phyloP scores from a whole-genome alignment of 2,113 vertebrate species.

The Emberiza fucata region DNA sequence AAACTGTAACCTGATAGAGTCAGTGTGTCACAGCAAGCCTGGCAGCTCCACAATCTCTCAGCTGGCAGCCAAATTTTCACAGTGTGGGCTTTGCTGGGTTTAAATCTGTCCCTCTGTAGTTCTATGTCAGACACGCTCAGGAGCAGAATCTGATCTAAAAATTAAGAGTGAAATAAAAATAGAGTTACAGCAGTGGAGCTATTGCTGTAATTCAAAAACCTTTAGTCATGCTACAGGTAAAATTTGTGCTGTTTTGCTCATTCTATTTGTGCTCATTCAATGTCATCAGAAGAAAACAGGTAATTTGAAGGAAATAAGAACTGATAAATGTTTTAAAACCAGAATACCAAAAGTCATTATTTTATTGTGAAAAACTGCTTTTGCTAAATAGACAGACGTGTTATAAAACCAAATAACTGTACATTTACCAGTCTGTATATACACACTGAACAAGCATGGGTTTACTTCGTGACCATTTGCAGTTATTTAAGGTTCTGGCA shows the following conservation, averaged over 20 bases:
- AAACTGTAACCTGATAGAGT: background rate
- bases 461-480: background rate
- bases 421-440: background rate
- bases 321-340: background rate
- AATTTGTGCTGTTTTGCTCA: background rate
- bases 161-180: background rate
- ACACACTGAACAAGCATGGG: background rate
- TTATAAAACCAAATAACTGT: background rate
- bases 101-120: background rate
- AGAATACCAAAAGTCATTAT: background rate
- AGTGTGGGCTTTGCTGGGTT: background rate
- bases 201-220: background rate
- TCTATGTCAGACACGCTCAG: background rate
- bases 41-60: background rate
- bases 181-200: background rate
- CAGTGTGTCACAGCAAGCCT: background rate
- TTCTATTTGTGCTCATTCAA: background rate
- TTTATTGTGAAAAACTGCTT: background rate
- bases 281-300: rapidly evolving
- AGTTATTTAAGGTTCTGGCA: background rate
- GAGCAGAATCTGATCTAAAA: background rate
- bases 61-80: background rate
- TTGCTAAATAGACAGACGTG: background rate
- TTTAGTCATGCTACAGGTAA: background rate
- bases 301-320: background rate